Base-by-base conservation (phyloP, 1,140 invertebrate species). In the Megalonaias nervosa region DNA sequence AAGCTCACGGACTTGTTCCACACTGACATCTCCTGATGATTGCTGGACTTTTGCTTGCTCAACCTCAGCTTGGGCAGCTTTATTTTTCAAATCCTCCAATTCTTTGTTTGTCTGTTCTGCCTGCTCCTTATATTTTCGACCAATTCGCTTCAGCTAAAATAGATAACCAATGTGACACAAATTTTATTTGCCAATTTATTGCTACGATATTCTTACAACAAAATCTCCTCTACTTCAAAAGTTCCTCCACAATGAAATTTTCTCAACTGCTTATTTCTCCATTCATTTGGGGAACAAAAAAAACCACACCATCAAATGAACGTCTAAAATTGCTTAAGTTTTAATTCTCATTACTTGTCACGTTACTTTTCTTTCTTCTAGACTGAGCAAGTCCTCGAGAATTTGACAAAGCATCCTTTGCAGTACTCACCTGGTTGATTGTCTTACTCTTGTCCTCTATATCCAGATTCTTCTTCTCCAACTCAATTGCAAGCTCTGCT, bases 61-160 rank as follows among this genome's bases (percentile, higher is more conserved):
- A 55, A 71, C 68, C 56, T 78, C 68, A 71, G 84, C 83, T 64
- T 80, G 92, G 78, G 92, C 93, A 81, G 94, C 93, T 85, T 95
- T 94, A 48, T 11, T 48, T 48, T 48, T 48, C 0, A 94, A 69
- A 16, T 84, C 86, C 38, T 89, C 89, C 38, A 87, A 23, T 66
- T 88, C 84, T 67, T 89, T 90, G 12, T 70, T 78, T 1, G 79
- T 85, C 79, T 96, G 95, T 87, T 96, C 95, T 86, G 93, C 96
- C 84, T 95, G 95, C 11, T 93, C 94, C 89, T 97, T 98, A 87
- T 98, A 98, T 85, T 97, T 97, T 80, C 97, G 95, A 4, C 96
- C 97, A 86, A 98, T 97, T 88, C 96, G 96, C 81, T 95, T 93
- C 66, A 98, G 94, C 92, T 97, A 83, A 17, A 85, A 81, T 62